Percentiles rank a stretch among this genome's conserved stretches.
Conservation (phyloP, 2,797 vertebrate species). For the Heteromormyrus szaboi region DNA sequence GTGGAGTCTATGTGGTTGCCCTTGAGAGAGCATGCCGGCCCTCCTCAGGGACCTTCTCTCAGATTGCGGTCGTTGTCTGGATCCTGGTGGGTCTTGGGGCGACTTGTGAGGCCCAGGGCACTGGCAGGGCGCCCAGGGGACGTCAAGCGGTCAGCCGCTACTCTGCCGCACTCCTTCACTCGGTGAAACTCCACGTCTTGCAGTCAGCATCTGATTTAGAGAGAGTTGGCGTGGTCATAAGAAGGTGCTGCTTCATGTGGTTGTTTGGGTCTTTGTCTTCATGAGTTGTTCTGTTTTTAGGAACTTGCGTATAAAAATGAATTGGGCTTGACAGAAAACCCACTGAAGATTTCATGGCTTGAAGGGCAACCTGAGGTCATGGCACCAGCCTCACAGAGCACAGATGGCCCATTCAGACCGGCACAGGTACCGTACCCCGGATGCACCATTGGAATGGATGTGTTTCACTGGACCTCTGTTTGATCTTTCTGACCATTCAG, state of each 20-base stretch:
- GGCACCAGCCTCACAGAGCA: conserved; percentile 29
- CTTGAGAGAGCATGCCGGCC: conserved; percentile 40
- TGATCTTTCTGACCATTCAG: not conserved
- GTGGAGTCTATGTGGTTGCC: conserved; percentile 45
- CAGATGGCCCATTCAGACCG: conserved; percentile 41
- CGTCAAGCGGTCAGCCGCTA: not conserved
- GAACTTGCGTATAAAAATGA: conserved; percentile 88
- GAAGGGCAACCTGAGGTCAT: conserved; percentile 69
- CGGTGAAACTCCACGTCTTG: not conserved
- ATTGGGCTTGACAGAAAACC: conserved; percentile 74
- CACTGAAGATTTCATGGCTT: conserved; percentile 88
- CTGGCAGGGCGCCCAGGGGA: conserved; percentile 31
- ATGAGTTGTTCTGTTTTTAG: conserved; percentile 50
- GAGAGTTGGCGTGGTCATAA: not conserved
- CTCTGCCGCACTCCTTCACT: not conserved
- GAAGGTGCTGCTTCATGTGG: not conserved
- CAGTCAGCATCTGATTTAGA: not conserved
- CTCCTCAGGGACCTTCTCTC: conserved; percentile 37
- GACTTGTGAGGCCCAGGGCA: conserved; percentile 23
- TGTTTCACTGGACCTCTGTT: not conserved
- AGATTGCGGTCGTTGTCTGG: conserved; percentile 36
- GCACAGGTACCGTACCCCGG: conserved; percentile 63
- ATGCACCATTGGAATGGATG: not conserved
- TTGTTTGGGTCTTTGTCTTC: not conserved
- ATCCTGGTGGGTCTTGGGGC: conserved; percentile 29